Conservation (phyloP, 2,888 invertebrate genomes). For the Spicauda simplicius region DNA sequence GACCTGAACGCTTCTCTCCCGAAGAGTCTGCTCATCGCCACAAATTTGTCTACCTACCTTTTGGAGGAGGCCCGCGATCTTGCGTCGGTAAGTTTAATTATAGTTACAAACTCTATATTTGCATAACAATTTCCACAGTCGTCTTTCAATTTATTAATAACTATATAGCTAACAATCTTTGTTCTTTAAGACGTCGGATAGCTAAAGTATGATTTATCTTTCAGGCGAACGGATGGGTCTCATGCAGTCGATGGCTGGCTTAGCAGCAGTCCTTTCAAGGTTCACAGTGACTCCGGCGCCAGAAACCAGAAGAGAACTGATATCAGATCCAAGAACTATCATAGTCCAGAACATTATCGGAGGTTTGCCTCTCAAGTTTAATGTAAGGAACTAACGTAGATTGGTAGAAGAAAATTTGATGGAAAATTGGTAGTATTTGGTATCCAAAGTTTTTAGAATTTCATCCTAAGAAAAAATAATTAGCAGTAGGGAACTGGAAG, state of each 20-base stretch:
- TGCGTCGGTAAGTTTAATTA: conserved; percentile 47
- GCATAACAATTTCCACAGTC: too few relatives aligned
- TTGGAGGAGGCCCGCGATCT: conserved; percentile 46
- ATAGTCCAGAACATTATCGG: conserved; percentile 58
- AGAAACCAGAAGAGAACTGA: conserved; percentile 48
- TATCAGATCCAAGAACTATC: conserved; percentile 54
- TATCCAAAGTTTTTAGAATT: too few relatives aligned
- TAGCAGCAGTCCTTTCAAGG: conserved; percentile 60
- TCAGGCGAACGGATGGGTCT: conserved; percentile 65
- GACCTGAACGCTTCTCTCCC: conserved; percentile 46
- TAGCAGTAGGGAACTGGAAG: too few relatives aligned
- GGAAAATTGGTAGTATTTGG: too few relatives aligned
- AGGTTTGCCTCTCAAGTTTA: conserved; percentile 61
- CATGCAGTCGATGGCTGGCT: conserved; percentile 70
- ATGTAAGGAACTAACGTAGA: too few relatives aligned
- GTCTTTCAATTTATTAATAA: too few relatives aligned
- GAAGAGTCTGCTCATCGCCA: conserved; percentile 37
- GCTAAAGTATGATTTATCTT: not conserved
- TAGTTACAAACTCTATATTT: not conserved
- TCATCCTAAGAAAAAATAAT: too few relatives aligned
- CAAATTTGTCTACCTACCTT: conserved; percentile 44
- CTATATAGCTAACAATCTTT: too few relatives aligned
- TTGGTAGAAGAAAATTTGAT: too few relatives aligned
- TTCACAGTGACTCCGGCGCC: conserved; percentile 56
- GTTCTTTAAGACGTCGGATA: too few relatives aligned